These are phyloP conservation scores for Volucella zonaria DNA, from an alignment of 2,888 invertebrate genomes.

Conservation along the genomic window DNA sequence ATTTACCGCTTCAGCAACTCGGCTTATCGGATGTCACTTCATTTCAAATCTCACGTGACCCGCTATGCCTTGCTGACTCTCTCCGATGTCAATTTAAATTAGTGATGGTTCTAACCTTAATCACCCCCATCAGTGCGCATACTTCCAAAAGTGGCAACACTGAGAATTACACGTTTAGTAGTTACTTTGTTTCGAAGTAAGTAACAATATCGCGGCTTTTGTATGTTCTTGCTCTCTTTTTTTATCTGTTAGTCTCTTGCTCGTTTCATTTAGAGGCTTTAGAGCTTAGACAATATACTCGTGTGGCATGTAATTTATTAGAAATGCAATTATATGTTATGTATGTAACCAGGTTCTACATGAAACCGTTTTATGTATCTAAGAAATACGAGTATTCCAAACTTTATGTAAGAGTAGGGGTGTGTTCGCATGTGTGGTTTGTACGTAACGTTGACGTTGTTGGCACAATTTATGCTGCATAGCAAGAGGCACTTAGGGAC, in stretches of 20 bases:
- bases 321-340: constrained; percentile 65
- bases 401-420: not conserved
- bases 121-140: too few species aligned
- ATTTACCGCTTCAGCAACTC: too few species aligned
- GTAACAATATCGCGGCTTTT: too few species aligned
- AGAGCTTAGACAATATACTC: constrained; percentile 43
- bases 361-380: constrained; percentile 2
- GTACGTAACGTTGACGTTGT: not conserved
- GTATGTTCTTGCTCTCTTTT: too few species aligned
- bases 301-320: constrained; percentile 61
- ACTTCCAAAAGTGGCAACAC: too few species aligned
- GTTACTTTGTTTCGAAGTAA: too few species aligned
- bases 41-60: too few species aligned
- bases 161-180: too few species aligned
- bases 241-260: constrained; percentile 8
- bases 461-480: constrained; percentile 40
- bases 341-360: constrained; percentile 59
- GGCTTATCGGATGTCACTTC: too few species aligned
- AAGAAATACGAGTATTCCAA: constrained; percentile 22
- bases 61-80: too few species aligned
- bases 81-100: too few species aligned
- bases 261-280: not conserved
- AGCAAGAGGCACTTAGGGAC: constrained; percentile 60
- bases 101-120: too few species aligned
- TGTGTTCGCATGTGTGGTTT: not conserved